These are phyloP conservation scores for Mechanitis mazaeus DNA, from an alignment of 2,888 invertebrate genomes.

Conservation along the genomic window DNA sequence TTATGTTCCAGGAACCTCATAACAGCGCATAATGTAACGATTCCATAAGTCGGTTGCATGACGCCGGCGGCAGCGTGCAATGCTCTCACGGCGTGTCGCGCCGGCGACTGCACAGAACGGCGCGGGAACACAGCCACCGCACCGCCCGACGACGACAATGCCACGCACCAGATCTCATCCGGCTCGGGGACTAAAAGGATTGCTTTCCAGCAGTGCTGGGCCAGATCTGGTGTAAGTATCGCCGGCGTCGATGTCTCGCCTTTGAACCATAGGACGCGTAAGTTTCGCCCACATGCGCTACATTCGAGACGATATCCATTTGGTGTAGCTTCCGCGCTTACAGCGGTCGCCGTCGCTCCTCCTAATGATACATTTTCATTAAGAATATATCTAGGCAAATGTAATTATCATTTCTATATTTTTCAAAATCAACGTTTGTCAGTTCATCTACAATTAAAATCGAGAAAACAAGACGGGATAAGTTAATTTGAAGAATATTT, in stretches of 20 bases:
- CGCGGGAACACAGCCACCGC: conserved; percentile 30
- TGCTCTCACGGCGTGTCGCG: conserved; percentile 54
- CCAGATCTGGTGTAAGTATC: conserved; percentile 46
- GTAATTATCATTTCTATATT: too few species aligned
- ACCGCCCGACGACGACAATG: conserved; percentile 41
- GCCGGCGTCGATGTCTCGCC: conserved; percentile 38
- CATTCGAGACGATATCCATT: conserved; percentile 66
- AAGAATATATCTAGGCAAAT: too few species aligned
- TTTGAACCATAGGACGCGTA: conserved; percentile 45
- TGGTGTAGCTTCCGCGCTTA: conserved; percentile 46
- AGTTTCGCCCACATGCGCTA: conserved; percentile 59
- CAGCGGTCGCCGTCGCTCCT: conserved; percentile 57
- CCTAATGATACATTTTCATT: conserved; percentile 34
- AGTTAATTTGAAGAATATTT: too few species aligned
- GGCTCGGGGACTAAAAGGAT: conserved; percentile 53
- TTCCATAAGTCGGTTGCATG: neutral
- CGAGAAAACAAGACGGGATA: too few species aligned
- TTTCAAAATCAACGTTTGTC: too few species aligned
- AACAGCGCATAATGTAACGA: neutral
- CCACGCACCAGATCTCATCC: conserved; percentile 64
- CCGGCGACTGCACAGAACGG: conserved; percentile 46
- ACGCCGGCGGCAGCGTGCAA: conserved; percentile 35
- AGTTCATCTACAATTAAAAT: too few species aligned
- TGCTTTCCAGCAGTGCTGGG: conserved; percentile 65
- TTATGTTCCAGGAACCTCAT: neutral